Conservation (phyloP, 1,140 invertebrate species). For the Drosophila athabasca region DNA sequence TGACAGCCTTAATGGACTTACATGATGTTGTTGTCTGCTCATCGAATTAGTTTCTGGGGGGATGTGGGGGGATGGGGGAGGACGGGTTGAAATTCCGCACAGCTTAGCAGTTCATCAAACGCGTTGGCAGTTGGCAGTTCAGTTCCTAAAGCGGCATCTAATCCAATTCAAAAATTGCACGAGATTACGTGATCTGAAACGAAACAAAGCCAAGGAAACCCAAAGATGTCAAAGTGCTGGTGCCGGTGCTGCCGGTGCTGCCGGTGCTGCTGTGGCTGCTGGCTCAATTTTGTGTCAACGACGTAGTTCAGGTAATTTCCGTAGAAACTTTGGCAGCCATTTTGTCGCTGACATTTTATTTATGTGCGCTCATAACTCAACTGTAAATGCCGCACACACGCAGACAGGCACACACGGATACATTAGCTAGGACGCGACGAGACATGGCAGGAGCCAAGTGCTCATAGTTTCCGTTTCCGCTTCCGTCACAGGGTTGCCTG, state of each 20-base stretch:
- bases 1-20: constrained; percentile 66
- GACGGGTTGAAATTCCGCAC: constrained; percentile 15
- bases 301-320: constrained; percentile 78
- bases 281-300: constrained; percentile 76
- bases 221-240: constrained; percentile 50
- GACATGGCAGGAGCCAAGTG: constrained; percentile 62
- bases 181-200: constrained; percentile 33
- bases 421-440: constrained; percentile 52
- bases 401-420: constrained; percentile 26
- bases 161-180: constrained; percentile 39
- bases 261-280: constrained; percentile 12
- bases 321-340: constrained; percentile 74
- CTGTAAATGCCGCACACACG: constrained; percentile 64
- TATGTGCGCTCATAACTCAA: constrained; percentile 79
- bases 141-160: constrained; percentile 20
- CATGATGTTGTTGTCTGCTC: constrained; percentile 45
- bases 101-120: constrained; percentile 52
- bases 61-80: background rate
- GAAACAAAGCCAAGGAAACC: constrained; percentile 13
- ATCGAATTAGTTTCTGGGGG: constrained; percentile 16
- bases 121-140: constrained; percentile 4
- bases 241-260: no score
- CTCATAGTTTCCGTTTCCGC: constrained; percentile 79
- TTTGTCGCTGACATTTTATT: constrained; percentile 79
- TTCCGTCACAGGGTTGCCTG: constrained; percentile 66